Evolutionary conservation across 2,113 vertebrate genomes (phyloP).

Genomic region (Pseudorhombus dupliciocellatus): DNA sequence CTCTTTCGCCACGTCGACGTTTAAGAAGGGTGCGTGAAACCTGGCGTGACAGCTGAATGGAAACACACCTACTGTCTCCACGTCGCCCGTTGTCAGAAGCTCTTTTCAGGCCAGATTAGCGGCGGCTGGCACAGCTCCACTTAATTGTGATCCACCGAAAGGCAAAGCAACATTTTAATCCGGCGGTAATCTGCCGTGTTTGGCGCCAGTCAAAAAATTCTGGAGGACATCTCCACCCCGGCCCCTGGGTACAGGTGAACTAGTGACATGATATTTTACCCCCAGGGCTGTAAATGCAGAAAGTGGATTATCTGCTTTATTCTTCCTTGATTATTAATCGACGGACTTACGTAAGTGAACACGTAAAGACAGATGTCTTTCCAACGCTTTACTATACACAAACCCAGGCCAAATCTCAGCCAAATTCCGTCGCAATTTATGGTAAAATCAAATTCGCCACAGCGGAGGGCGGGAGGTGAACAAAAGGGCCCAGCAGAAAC

Average conservation of each 20-base stretch:
- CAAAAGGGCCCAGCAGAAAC: neutral
- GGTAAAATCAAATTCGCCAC: neutral
- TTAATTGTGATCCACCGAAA: constrained; percentile 48
- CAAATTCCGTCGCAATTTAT: constrained; percentile 12
- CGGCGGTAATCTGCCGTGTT: constrained; percentile 41
- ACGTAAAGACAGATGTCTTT: constrained; percentile 33
- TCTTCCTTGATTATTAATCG: neutral
- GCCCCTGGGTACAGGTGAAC: neutral
- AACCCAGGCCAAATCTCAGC: constrained; percentile 9
- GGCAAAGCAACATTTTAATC: constrained; percentile 40
- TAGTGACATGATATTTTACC: neutral
- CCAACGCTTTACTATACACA: constrained; percentile 24
- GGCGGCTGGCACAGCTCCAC: constrained; percentile 15
- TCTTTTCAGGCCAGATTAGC: constrained; percentile 57
- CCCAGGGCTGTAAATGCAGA: neutral
- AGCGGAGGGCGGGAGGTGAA: neutral
- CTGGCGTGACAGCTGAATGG: constrained; percentile 42
- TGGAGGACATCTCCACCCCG: neutral
- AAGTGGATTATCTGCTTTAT: neutral
- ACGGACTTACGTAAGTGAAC: constrained; percentile 9
- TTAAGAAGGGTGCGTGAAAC: constrained; percentile 24
- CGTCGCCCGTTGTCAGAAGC: constrained; percentile 38
- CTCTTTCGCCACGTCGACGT: constrained; percentile 26
- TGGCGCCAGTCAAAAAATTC: constrained; percentile 21
- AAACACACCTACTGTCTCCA: constrained; percentile 43